These are phyloP conservation scores for Tipula vernalis DNA, from an alignment of 2,888 invertebrate genomes.

Conservation along the genomic window DNA sequence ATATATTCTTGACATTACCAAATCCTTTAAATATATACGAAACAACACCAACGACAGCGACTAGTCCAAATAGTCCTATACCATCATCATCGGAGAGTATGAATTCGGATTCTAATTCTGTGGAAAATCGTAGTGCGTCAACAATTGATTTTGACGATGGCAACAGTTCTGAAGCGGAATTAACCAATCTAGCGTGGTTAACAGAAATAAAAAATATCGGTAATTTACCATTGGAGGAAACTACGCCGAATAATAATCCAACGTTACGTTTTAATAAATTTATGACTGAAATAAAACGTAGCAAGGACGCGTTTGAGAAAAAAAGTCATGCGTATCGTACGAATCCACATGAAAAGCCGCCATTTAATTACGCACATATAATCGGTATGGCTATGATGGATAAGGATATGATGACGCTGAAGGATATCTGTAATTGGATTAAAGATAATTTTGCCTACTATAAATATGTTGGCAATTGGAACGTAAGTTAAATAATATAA, in stretches of 20 bases:
- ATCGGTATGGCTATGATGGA: conserved; percentile 36
- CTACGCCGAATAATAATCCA: conserved; percentile 23
- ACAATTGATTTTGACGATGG: conserved; percentile 12
- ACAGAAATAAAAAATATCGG: conserved; percentile 26
- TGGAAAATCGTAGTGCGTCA: background rate
- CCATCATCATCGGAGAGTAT: background rate
- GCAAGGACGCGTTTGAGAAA: conserved; percentile 27
- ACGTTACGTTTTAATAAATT: conserved; percentile 31
- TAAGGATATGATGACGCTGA: conserved; percentile 30
- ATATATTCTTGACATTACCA: conserved; percentile 10
- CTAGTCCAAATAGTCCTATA: conserved; percentile 5
- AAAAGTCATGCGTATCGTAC: conserved; percentile 25
- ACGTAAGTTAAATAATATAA: conserved; percentile 25
- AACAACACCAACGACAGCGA: background rate
- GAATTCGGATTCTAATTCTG: background rate
- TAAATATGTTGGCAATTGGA: conserved; percentile 34
- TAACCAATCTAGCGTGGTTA: conserved; percentile 32
- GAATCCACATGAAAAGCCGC: conserved; percentile 30
- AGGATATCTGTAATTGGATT: conserved; percentile 34
- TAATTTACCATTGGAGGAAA: conserved; percentile 6
- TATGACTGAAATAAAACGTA: conserved; percentile 30
- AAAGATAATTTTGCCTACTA: conserved; percentile 34
- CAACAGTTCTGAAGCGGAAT: conserved; percentile 27
- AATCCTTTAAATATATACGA: background rate
- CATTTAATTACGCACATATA: conserved; percentile 35